Conservation (phyloP, 2,888 invertebrate genomes). For the Esperia sulphurella region DNA sequence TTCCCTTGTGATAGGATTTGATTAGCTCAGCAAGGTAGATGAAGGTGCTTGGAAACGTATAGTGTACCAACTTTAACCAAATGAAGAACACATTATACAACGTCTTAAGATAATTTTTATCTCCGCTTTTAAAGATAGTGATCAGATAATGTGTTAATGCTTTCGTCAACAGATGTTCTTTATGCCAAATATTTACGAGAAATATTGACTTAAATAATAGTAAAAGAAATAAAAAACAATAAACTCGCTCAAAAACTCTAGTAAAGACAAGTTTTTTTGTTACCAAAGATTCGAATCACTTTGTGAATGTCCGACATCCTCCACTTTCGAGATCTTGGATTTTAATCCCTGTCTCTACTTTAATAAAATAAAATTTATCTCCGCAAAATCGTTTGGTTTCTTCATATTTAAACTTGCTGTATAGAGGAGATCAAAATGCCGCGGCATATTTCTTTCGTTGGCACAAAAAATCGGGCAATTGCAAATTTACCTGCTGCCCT, state of each 20-base stretch:
- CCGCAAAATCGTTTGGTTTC: neutral
- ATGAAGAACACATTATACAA: no score
- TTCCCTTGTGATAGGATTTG: constrained; percentile 4
- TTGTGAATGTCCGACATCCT: constrained; percentile 45
- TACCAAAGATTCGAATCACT: constrained; percentile 30
- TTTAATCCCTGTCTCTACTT: neutral
- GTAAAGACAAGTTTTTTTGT: constrained; percentile 20
- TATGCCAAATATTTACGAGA: neutral
- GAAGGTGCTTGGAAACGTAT: neutral
- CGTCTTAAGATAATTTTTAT: no score
- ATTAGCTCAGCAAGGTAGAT: neutral
- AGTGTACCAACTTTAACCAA: no score
- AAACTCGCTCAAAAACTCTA: neutral
- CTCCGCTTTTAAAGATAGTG: no score
- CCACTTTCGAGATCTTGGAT: constrained; percentile 8
- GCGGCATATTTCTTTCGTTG: constrained; percentile 17
- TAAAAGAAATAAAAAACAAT: neutral
- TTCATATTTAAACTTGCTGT: neutral
- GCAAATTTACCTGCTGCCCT: constrained; percentile 58
- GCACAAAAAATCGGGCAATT: constrained; percentile 38
- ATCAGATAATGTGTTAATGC: no score
- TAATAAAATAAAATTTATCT: neutral
- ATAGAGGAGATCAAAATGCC: constrained; percentile 14
- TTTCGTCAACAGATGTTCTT: neutral
- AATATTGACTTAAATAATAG: neutral